These are phyloP conservation scores for Eptatretus burgeri DNA, from an alignment of 2,113 vertebrate species.

Conservation along the genomic window DNA sequence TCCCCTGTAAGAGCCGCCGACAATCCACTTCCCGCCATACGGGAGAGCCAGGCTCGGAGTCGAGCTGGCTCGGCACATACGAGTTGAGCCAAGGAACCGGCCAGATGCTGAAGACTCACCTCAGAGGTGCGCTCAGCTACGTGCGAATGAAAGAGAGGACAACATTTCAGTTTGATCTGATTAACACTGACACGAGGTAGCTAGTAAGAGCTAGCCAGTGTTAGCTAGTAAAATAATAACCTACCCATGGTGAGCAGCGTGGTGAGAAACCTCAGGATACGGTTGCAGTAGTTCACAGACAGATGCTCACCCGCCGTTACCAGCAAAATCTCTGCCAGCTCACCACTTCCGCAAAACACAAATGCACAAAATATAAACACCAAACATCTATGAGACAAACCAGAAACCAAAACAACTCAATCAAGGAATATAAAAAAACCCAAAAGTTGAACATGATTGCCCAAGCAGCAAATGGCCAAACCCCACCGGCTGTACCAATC, in stretches of 20 bases:
- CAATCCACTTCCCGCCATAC: conserved; percentile 30
- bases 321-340: conserved; percentile 98
- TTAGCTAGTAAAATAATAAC: conserved; percentile 14
- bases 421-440: no score
- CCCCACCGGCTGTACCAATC: no score
- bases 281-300: conserved; percentile 88
- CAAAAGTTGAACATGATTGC: no score
- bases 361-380: conserved; percentile 11
- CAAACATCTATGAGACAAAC: conserved; percentile 1
- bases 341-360: conserved; percentile 26
- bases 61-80: conserved; percentile 55
- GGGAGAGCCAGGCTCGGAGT: conserved; percentile 68
- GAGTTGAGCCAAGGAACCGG: conserved; percentile 70
- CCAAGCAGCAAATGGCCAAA: no score
- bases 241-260: conserved; percentile 95
- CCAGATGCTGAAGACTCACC: conserved; percentile 57
- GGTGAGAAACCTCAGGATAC: conserved; percentile 89
- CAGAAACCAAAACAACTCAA: background rate
- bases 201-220: background rate
- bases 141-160: background rate
- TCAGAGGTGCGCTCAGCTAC: conserved; percentile 85
- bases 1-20: conserved; percentile 46
- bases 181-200: conserved; percentile 9
- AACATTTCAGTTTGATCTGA: background rate
- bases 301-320: conserved; percentile 78